These are phyloP conservation scores for Syngnathus typhle DNA, from an alignment of 2,113 vertebrate species.

Conservation along the genomic window DNA sequence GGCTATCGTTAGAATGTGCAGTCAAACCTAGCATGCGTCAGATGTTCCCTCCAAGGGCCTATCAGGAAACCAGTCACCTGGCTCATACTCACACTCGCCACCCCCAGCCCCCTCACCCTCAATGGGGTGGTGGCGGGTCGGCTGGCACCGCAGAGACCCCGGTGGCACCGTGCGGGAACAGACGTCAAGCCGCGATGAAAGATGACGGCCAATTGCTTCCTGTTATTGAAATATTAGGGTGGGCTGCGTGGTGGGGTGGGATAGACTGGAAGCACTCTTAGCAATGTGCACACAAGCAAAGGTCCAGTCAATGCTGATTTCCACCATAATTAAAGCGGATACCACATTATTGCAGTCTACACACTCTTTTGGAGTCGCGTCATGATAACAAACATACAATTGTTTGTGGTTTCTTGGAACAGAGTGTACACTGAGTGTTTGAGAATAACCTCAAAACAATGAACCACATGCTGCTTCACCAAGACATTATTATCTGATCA, in stretches of 20 bases:
- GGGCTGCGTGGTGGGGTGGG: conserved; percentile 11
- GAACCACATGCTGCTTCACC: background rate
- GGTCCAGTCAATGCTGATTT: background rate
- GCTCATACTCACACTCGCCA: conserved; percentile 32
- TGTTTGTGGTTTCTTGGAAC: background rate
- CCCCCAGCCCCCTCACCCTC: conserved; percentile 14
- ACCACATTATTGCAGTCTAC: background rate
- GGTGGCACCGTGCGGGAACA: conserved; percentile 62
- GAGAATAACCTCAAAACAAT: background rate
- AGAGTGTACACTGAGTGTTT: background rate
- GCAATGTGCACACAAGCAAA: background rate
- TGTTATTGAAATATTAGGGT: conserved; percentile 68
- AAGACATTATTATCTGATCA: background rate
- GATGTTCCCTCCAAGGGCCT: conserved; percentile 47
- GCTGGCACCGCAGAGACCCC: conserved; percentile 61
- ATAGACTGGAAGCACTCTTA: background rate
- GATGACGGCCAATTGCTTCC: conserved; percentile 69
- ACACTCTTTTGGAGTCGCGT: background rate
- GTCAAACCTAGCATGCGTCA: conserved; percentile 36
- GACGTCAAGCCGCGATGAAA: conserved; percentile 58
- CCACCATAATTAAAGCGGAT: background rate
- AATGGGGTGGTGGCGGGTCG: conserved; percentile 32
- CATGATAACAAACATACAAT: background rate
- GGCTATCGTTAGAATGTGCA: background rate
- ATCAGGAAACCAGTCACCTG: conserved; percentile 60